A percentile compares a stretch with the other conserved stretches of the same genome.
Conservation (phyloP, 2,888 invertebrate genomes). For the Eulithis prunata region DNA sequence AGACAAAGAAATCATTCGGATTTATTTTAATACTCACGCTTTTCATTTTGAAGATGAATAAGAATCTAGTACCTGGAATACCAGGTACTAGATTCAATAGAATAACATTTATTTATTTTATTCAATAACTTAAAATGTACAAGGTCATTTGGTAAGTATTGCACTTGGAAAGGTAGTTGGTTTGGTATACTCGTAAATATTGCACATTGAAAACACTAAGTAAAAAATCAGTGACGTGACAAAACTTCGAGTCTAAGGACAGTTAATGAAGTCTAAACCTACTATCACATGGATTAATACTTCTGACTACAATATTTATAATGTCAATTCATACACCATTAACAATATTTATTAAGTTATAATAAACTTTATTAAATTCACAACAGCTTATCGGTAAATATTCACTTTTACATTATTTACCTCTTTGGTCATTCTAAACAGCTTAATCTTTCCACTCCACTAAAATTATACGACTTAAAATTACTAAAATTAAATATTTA, state of each 20-base stretch:
- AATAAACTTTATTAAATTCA: slow-evolving; percentile 65
- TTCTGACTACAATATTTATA: slow-evolving; percentile 66
- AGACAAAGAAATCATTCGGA: background rate
- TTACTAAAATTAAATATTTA: slow-evolving; percentile 8
- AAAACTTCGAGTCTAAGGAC: slow-evolving; percentile 30
- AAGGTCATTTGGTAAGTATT: too few relatives aligned
- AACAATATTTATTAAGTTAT: slow-evolving; percentile 56
- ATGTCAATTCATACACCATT: slow-evolving; percentile 59
- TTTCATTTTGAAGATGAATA: background rate
- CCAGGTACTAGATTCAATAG: too few relatives aligned
- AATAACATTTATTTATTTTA: too few relatives aligned
- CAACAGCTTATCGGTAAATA: slow-evolving; percentile 62
- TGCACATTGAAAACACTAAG: slow-evolving; percentile 7
- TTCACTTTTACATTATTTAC: slow-evolving; percentile 55
- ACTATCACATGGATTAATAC: slow-evolving; percentile 83
- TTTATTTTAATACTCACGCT: background rate
- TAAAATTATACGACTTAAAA: slow-evolving; percentile 14
- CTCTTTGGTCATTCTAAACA: slow-evolving; percentile 76
- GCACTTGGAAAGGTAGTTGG: background rate
- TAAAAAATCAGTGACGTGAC: slow-evolving; percentile 24
- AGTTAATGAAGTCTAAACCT: slow-evolving; percentile 58
- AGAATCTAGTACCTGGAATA: too few relatives aligned
- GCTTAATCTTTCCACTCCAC: slow-evolving; percentile 23
- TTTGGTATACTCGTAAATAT: slow-evolving; percentile 18
- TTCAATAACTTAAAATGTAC: too few relatives aligned